Evolutionary conservation across 2,797 vertebrate species (phyloP).

Genomic region (Psittacula echo): DNA sequence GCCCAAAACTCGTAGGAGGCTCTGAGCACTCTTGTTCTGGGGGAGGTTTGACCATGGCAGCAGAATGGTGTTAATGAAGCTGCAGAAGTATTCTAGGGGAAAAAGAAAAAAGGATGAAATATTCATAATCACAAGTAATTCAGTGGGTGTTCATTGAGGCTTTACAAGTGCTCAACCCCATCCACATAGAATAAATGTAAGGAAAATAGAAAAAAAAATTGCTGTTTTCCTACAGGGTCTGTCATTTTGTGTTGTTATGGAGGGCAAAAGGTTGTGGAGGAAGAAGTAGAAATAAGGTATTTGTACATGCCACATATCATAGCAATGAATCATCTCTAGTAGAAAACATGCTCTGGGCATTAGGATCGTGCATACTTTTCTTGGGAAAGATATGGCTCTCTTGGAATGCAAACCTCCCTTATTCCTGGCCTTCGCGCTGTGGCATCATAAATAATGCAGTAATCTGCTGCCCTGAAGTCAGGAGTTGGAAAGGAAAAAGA

Average conservation of each 20-base stretch:
- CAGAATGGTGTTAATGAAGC: background rate
- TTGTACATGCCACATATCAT: background rate
- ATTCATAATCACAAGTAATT: background rate
- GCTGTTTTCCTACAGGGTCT: background rate
- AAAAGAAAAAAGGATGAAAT: background rate
- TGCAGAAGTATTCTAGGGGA: background rate
- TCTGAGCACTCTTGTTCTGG: background rate
- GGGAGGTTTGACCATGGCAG: background rate
- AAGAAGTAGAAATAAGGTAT: background rate
- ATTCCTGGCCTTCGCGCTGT: background rate
- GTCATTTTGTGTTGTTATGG: background rate
- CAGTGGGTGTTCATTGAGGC: background rate
- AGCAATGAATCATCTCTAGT: background rate
- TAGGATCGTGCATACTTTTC: constrained; percentile 14
- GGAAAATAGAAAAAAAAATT: background rate
- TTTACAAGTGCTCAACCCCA: background rate
- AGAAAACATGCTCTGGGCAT: background rate
- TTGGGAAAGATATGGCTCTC: constrained; percentile 34
- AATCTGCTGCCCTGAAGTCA: background rate
- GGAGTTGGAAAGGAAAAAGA: background rate
- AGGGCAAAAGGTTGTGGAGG: background rate
- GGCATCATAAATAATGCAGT: constrained; percentile 17
- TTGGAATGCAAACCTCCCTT: constrained; percentile 43
- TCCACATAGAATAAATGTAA: background rate
- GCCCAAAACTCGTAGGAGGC: background rate